Base-by-base conservation (phyloP, 35 echinoderm and acorn worm genomes). In the Chiridota heheva region DNA sequence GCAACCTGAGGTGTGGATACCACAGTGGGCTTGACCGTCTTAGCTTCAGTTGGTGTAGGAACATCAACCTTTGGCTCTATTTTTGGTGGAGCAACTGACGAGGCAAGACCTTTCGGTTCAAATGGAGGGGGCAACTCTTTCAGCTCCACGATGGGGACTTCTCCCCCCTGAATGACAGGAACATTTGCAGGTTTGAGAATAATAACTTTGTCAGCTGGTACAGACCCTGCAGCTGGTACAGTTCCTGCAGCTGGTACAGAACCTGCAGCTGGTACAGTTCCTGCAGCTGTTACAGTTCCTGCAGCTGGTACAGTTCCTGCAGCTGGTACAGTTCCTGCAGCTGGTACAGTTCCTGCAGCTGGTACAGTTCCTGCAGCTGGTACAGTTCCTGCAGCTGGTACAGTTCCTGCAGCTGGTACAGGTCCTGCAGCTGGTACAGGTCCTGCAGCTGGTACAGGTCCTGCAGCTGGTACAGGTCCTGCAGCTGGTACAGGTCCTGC, bases 271-370 rank as follows among this genome's bases (percentile, higher is more conserved):
- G 65, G 57, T n/a, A 63, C 59, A 36, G 60, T 20, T 53, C 7
- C 44, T 12, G 36, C 61, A 82, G 40, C 61, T 68, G 79, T 40
- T 44, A 36, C 61, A 66, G 72, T n/a, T 1, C 12, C 32, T 18
- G 31, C 31, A 30, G 27, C 59, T 20, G 27, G 25, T 24, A 26
- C 2, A 29, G 1, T 22, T 53, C 31, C 44, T 2, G 70, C 67
- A 17, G 25, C 40, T 6, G 32, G 31, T 36, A 33, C 33, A 12
- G 28, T 34, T 8, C 27, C 20, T 22, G 41, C 0, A 2, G 16
- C 34, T 27, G 15, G 27, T 35, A n/a, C 35, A 33, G 6, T 29
- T 36, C 27, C 71, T 37, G 33, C 31, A 13, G 63, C 10, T 12
- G 43, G 33, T 44, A n/a, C 75, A 44, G 42, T 1, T 45, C 17